Evolutionary conservation across 2,113 vertebrate species (phyloP).

Genomic region (Brachyhypopomus gauderio): DNA sequence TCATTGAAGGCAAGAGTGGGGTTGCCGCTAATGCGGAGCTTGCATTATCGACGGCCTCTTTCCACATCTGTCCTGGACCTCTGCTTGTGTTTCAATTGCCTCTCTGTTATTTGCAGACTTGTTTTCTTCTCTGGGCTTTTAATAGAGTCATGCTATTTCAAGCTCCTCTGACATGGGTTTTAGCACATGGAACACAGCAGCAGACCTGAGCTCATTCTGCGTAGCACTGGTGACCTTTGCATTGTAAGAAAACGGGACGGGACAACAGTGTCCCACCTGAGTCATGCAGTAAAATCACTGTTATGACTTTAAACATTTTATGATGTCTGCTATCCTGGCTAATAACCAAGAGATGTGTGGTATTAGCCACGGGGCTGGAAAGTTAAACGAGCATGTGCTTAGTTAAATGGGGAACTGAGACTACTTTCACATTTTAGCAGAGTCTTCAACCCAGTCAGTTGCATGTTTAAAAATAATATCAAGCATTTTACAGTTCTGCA

Average conservation of each 20-base stretch:
- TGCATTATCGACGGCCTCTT: constrained; percentile 35
- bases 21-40: constrained; percentile 9
- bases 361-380: no score
- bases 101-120: constrained; percentile 34
- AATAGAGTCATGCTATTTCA: constrained; percentile 9
- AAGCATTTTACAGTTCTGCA: neutral
- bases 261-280: no score
- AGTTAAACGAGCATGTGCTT: neutral
- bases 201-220: neutral
- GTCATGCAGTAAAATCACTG: no score
- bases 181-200: constrained; percentile 5
- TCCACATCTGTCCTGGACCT: neutral
- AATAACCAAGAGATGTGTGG: neutral
- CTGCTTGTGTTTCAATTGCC: constrained; percentile 16
- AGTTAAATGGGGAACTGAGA: neutral
- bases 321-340: no score
- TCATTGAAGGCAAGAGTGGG: constrained; percentile 16
- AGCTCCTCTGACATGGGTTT: neutral
- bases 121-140: constrained; percentile 25
- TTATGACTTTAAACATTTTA: no score
- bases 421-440: constrained; percentile 1
- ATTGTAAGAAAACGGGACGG: neutral
- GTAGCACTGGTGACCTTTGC: constrained; percentile 13
- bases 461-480: neutral
- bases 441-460: neutral